These are phyloP conservation scores for Litocranius walleri DNA, from an alignment of 2,113 vertebrate species.

Conservation along the genomic window DNA sequence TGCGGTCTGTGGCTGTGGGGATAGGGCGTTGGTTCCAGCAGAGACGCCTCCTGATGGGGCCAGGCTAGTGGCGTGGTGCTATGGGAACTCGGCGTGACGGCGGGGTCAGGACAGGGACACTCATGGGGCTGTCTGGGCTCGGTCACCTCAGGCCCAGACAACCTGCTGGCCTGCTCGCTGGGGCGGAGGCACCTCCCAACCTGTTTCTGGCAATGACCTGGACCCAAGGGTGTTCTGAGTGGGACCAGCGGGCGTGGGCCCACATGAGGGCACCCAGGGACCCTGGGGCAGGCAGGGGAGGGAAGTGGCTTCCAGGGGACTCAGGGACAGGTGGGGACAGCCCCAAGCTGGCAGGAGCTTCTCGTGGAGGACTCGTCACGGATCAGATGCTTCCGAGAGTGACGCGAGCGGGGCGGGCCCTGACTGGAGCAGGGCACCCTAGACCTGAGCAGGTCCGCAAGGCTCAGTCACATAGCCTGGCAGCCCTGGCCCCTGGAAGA, in stretches of 20 bases:
- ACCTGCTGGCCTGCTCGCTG: background rate
- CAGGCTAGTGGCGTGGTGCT: too few relatives aligned
- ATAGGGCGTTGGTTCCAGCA: background rate
- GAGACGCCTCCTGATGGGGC: background rate
- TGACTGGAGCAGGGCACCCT: background rate
- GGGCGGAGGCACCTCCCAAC: background rate
- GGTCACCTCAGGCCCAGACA: background rate
- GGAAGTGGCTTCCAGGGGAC: background rate
- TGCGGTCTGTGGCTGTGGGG: background rate
- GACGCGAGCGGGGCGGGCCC: rapidly evolving
- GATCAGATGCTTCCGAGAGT: background rate
- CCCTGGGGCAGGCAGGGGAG: background rate
- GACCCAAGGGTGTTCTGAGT: background rate
- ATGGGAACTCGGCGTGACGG: background rate
- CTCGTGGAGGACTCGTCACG: rapidly evolving
- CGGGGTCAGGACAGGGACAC: background rate
- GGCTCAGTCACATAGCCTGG: background rate
- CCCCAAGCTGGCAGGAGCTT: background rate
- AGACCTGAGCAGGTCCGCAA: background rate
- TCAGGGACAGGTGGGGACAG: background rate
- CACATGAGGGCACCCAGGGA: background rate
- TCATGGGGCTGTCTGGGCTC: background rate
- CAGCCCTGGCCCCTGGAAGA: background rate
- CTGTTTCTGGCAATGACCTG: background rate
- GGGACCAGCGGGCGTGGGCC: background rate